Percentiles rank a stretch among this genome's conserved stretches.
These are phyloP conservation scores for Elymnias hypermnestra DNA, from an alignment of 1,140 invertebrate genomes.

Conservation along the genomic window DNA sequence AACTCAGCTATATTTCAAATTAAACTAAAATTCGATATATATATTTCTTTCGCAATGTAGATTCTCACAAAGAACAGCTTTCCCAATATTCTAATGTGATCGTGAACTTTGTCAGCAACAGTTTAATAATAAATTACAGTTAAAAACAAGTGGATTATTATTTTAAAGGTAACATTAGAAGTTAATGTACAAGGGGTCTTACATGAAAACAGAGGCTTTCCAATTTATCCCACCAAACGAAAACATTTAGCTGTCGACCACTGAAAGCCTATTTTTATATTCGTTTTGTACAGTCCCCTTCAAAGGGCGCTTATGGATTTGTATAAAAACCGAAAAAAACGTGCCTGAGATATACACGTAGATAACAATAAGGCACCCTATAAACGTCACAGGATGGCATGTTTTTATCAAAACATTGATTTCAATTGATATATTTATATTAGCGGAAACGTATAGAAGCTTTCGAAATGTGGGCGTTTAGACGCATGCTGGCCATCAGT, in stretches of 20 bases:
- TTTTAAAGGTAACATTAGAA: not conserved
- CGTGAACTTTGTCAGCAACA: too few relatives aligned
- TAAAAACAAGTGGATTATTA: too few relatives aligned
- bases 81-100: too few relatives aligned
- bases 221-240: constrained; percentile 34
- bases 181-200: constrained; percentile 5
- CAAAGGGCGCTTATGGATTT: constrained; percentile 32
- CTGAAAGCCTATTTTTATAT: constrained; percentile 29
- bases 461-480: too few relatives aligned
- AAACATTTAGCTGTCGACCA: constrained; percentile 32
- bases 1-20: too few relatives aligned
- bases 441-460: too few relatives aligned
- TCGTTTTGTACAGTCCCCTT: constrained; percentile 21
- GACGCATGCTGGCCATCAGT: too few relatives aligned
- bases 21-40: too few relatives aligned
- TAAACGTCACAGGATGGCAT: not conserved
- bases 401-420: not conserved
- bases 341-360: constrained; percentile 9
- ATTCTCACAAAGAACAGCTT: too few relatives aligned
- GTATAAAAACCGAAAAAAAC: constrained; percentile 21
- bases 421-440: too few relatives aligned
- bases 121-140: too few relatives aligned
- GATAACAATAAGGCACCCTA: constrained; percentile 3
- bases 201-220: constrained; percentile 27
- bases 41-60: too few relatives aligned